Conservation (phyloP, 2,113 vertebrate genomes). For the Urocynchramus pylzowi region DNA sequence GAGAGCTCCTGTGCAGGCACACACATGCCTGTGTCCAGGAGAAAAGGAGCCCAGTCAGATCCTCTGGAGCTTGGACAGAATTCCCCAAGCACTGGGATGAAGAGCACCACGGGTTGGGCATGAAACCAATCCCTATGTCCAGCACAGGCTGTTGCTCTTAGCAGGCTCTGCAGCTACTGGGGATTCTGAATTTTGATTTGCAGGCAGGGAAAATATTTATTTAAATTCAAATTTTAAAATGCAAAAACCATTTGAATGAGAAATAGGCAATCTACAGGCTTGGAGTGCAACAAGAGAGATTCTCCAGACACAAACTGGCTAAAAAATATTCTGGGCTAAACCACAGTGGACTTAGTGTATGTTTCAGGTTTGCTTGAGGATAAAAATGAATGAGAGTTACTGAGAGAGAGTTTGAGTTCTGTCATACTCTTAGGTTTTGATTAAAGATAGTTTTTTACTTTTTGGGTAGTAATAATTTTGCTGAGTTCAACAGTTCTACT, state of each 20-base stretch:
- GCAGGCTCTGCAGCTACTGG: neutral
- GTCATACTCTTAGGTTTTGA: neutral
- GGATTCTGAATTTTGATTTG: neutral
- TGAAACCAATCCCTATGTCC: neutral
- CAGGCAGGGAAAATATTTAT: neutral
- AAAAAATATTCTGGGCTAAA: neutral
- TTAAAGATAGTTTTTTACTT: neutral
- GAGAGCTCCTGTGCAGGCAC: neutral
- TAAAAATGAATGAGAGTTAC: neutral
- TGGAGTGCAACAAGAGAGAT: neutral
- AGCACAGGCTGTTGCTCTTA: neutral
- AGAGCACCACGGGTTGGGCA: neutral
- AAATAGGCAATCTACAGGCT: neutral
- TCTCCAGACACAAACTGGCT: neutral
- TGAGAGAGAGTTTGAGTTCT: neutral
- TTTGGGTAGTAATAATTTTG: neutral
- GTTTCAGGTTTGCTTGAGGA: neutral
- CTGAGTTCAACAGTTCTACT: neutral
- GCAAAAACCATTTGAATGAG: neutral
- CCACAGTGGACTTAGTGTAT: neutral
- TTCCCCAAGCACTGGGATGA: neutral
- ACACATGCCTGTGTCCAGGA: rapidly evolving
- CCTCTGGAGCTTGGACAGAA: neutral
- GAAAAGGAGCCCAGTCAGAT: neutral
- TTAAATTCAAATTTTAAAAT: neutral